A percentile compares a stretch with the other conserved stretches of the same genome.
Conservation (phyloP, 2,888 invertebrate species). For the Ischnura elegans region DNA sequence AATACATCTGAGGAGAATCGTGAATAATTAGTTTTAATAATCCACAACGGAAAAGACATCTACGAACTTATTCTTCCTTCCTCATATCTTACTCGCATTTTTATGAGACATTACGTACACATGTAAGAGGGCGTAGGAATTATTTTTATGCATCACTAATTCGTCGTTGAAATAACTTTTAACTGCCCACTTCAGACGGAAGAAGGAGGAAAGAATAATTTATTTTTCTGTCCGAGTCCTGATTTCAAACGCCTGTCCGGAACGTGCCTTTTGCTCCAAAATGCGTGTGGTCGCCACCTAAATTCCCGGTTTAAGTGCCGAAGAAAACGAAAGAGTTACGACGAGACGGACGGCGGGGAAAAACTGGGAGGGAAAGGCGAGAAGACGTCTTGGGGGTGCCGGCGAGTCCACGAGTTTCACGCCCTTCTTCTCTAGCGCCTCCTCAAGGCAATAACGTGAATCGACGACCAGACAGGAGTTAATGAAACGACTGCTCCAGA, state of each 20-base stretch:
- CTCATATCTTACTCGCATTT: no score
- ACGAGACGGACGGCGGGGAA: not conserved
- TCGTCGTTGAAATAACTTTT: not conserved
- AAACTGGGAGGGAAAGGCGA: not conserved
- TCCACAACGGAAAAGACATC: no score
- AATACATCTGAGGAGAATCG: no score
- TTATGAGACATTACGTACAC: no score
- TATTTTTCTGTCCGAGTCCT: not conserved
- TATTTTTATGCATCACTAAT: not conserved
- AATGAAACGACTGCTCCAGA: slow-evolving; percentile 1
- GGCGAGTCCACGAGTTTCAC: slow-evolving; percentile 20
- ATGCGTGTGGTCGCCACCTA: not conserved
- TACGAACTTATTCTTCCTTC: no score
- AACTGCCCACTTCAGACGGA: not conserved
- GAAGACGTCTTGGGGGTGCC: not conserved
- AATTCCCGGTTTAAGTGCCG: not conserved
- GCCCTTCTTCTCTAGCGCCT: not conserved
- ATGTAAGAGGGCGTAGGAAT: not conserved
- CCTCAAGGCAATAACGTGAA: slow-evolving; percentile 9
- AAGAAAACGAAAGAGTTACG: not conserved
- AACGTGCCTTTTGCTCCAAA: not conserved
- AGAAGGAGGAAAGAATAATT: not conserved
- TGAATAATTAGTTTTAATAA: no score
- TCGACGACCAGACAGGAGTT: slow-evolving; percentile 26
- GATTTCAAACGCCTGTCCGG: not conserved